Percentiles rank a stretch among this genome's conserved stretches.
These are phyloP conservation scores for Dromas ardeola DNA, from an alignment of 2,113 vertebrate species.

Conservation along the genomic window DNA sequence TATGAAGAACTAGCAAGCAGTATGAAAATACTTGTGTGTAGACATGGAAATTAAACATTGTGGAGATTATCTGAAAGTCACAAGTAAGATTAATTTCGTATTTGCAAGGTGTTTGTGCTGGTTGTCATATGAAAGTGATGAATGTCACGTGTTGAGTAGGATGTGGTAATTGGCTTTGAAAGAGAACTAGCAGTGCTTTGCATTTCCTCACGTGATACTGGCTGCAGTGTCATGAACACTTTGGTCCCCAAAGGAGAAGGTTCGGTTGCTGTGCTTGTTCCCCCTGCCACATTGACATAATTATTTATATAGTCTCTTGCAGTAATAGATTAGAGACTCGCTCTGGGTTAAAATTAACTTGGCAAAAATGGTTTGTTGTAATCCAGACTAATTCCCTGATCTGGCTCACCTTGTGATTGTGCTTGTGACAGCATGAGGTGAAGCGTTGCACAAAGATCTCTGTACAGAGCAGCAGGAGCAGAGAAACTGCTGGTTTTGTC, in stretches of 20 bases:
- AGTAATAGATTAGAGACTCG: neutral
- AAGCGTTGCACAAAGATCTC: neutral
- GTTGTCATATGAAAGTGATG: neutral
- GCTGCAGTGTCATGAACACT: neutral
- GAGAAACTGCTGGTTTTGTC: neutral
- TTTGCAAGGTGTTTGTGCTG: conserved; percentile 20
- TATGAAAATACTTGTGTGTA: neutral
- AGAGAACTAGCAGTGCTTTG: neutral
- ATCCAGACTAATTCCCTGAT: conserved; percentile 38
- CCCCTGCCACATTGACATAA: neutral
- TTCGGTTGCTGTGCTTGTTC: neutral
- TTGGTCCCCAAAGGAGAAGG: neutral
- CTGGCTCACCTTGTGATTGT: conserved; percentile 44
- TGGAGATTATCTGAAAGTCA: neutral
- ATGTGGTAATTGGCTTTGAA: neutral
- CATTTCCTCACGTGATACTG: neutral
- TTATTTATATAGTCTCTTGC: neutral
- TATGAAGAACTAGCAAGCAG: neutral
- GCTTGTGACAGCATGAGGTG: neutral
- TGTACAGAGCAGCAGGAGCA: neutral
- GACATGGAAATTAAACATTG: neutral
- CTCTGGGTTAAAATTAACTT: conserved; percentile 50
- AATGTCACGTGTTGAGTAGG: neutral
- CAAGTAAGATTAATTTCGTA: neutral
- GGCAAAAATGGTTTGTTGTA: conserved; percentile 35